Conservation (phyloP, 2,888 invertebrate species). For the Rhingia rostrata region DNA sequence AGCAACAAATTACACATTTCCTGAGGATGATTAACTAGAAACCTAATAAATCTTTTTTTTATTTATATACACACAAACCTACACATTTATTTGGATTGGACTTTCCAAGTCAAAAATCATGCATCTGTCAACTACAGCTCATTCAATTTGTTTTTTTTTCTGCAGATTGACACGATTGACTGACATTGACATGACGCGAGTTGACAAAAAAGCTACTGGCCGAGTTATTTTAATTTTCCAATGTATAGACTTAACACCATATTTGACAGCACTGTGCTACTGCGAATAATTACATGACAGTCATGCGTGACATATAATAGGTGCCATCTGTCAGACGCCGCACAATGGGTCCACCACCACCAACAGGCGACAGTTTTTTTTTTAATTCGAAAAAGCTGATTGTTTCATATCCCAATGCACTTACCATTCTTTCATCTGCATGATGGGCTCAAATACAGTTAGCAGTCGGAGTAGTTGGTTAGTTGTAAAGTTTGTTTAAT, state of each 20-base stretch:
- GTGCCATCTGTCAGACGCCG: constrained; percentile 16
- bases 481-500: constrained; percentile 34
- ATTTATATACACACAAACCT: constrained; percentile 17
- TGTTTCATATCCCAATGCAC: neutral
- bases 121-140: neutral
- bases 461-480: constrained; percentile 7
- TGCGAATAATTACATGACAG: constrained; percentile 46
- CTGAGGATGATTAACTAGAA: constrained; percentile 27
- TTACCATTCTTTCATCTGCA: constrained; percentile 23
- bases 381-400: constrained; percentile 15
- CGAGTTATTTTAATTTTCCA: constrained; percentile 76
- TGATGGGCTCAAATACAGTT: constrained; percentile 24
- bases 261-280: constrained; percentile 52
- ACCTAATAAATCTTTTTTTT: constrained; percentile 26
- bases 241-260: constrained; percentile 2
- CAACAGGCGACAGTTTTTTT: constrained; percentile 9
- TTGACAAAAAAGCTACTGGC: constrained; percentile 68
- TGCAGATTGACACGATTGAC: constrained; percentile 8
- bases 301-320: constrained; percentile 62
- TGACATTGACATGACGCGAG: constrained; percentile 45
- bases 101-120: constrained; percentile 5
- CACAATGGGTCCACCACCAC: constrained; percentile 17
- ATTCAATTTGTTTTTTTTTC: constrained; percentile 31
- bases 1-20: constrained; percentile 61
- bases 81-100: neutral